Evolutionary conservation across 2,888 invertebrate genomes (phyloP).

Genomic region (Scaptodrosophila latifasciaeformis): DNA sequence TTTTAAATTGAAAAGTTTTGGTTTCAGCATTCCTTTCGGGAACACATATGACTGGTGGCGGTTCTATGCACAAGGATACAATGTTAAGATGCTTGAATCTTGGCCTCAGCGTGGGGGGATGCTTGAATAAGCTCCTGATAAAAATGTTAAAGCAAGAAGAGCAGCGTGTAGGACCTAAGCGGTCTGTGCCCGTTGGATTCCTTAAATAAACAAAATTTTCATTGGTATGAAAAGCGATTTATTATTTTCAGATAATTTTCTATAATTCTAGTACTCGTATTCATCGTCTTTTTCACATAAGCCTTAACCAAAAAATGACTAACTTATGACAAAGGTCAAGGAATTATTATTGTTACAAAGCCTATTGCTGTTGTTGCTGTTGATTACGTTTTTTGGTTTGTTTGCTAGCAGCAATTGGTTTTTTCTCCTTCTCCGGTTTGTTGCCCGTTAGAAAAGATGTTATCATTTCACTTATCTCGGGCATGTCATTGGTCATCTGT

Average conservation of each 20-base stretch:
- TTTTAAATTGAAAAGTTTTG: not conserved
- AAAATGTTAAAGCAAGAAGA: conserved; percentile 80
- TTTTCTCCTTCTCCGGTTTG: conserved; percentile 74
- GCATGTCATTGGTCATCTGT: conserved; percentile 89
- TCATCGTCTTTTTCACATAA: too few relatives aligned
- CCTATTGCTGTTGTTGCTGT: conserved; percentile 13
- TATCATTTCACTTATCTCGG: conserved; percentile 96
- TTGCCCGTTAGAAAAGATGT: conserved; percentile 89
- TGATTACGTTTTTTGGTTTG: conserved; percentile 74
- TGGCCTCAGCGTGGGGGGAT: conserved; percentile 82
- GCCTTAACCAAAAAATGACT: too few relatives aligned
- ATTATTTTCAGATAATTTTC: conserved; percentile 35
- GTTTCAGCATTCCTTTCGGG: conserved; percentile 75
- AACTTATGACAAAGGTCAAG: too few relatives aligned
- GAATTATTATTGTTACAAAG: too few relatives aligned
- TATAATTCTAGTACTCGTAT: conserved; percentile 6
- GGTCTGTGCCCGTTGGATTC: conserved; percentile 71
- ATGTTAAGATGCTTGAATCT: conserved; percentile 82
- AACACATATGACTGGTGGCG: conserved; percentile 82
- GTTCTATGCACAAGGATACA: conserved; percentile 85
- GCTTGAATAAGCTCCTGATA: conserved; percentile 82
- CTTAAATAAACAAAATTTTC: conserved; percentile 59
- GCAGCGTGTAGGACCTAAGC: conserved; percentile 68
- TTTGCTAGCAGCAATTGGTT: conserved; percentile 63
- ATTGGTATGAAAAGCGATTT: conserved; percentile 30